These are phyloP conservation scores for Trachurus trachurus DNA, from an alignment of 2,797 vertebrate species.

Conservation along the genomic window DNA sequence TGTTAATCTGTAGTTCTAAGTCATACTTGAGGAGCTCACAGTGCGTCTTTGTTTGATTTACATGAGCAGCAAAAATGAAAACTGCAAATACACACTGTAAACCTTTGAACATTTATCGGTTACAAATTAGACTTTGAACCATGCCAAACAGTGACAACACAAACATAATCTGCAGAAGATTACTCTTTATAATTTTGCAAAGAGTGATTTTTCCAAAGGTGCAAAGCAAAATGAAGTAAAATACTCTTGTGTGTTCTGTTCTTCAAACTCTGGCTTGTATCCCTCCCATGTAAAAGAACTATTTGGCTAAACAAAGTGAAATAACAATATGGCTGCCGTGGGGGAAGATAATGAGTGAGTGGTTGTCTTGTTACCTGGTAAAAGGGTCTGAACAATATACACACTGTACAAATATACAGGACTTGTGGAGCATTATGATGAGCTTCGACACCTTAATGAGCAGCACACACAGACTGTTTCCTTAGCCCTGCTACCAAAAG, in stretches of 20 bases:
- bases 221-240: slow-evolving; percentile 26
- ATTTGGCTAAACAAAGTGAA: slow-evolving; percentile 11
- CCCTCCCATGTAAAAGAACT: neutral
- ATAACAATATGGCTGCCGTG: slow-evolving; percentile 18
- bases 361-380: slow-evolving; percentile 35
- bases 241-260: slow-evolving; percentile 2
- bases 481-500: slow-evolving; percentile 21
- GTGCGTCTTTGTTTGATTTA: slow-evolving; percentile 12
- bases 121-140: neutral
- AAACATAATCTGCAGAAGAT: slow-evolving; percentile 2
- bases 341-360: slow-evolving; percentile 12
- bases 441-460: slow-evolving; percentile 15
- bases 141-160: slow-evolving; percentile 5
- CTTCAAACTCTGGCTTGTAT: slow-evolving; percentile 22
- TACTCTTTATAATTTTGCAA: neutral
- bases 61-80: neutral
- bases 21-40: slow-evolving; percentile 3
- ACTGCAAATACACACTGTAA: slow-evolving; percentile 14
- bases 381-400: slow-evolving; percentile 29
- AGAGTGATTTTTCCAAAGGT: slow-evolving; percentile 16
- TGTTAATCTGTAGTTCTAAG: slow-evolving; percentile 11
- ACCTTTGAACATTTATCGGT: slow-evolving; percentile 20
- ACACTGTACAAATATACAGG: slow-evolving; percentile 57
- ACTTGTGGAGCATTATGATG: slow-evolving; percentile 1
- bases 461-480: slow-evolving; percentile 34